Percentiles rank a stretch among this genome's conserved stretches.
phyloP scores from a whole-genome alignment of 1,140 invertebrate species.

The Wiebesia pumilae region DNA sequence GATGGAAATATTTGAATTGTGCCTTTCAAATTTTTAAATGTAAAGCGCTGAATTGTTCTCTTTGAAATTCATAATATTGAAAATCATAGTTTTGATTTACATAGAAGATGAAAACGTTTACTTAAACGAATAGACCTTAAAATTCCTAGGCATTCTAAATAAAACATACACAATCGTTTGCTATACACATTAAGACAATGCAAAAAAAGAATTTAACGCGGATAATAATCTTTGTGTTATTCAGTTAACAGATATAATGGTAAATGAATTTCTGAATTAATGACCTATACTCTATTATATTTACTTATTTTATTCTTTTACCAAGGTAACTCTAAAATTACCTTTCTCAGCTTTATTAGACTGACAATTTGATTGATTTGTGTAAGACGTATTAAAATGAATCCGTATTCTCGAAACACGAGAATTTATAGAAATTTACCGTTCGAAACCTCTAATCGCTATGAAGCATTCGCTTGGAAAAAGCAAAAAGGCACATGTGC shows the following conservation, averaged over 20 bases:
- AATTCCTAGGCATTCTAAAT: too few relatives aligned
- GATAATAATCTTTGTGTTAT: too few relatives aligned
- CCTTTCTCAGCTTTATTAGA: neutral
- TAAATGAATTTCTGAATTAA: too few relatives aligned
- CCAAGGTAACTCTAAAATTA: too few relatives aligned
- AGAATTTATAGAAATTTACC: conserved; percentile 13
- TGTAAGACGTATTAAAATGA: neutral
- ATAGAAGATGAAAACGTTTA: neutral
- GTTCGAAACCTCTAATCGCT: neutral
- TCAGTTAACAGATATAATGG: too few relatives aligned
- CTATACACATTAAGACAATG: too few relatives aligned
- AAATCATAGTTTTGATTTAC: neutral
- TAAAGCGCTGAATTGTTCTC: neutral
- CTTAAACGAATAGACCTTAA: too few relatives aligned
- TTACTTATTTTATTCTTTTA: too few relatives aligned
- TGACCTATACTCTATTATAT: too few relatives aligned
- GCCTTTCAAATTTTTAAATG: neutral
- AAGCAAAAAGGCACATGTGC: neutral
- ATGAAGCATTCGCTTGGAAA: neutral
- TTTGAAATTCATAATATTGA: neutral
- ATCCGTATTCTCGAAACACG: neutral
- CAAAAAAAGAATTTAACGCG: too few relatives aligned
- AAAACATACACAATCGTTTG: too few relatives aligned
- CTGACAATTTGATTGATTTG: neutral
- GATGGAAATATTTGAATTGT: neutral